These are phyloP conservation scores for Macroramphosus scolopax DNA, from an alignment of 2,797 vertebrate species.

Conservation along the genomic window DNA sequence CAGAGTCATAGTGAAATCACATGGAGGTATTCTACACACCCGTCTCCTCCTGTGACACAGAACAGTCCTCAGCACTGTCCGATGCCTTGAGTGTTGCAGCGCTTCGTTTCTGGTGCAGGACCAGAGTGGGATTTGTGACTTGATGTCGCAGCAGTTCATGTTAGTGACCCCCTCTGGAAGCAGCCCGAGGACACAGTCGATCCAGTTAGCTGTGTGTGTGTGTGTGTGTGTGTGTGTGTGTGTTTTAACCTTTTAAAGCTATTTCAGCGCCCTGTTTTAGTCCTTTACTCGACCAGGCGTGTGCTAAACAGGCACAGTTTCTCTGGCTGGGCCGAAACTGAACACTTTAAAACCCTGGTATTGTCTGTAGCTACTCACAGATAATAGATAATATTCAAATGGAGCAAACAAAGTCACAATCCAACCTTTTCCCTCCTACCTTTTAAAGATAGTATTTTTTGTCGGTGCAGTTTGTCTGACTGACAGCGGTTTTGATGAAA, in stretches of 20 bases:
- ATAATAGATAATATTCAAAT: too few species aligned
- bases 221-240: slow-evolving; percentile 2
- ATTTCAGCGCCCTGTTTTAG: too few species aligned
- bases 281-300: too few species aligned
- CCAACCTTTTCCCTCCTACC: too few species aligned
- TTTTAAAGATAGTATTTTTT: too few species aligned
- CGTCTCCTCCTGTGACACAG: slow-evolving; percentile 29
- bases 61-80: slow-evolving; percentile 18
- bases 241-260: not conserved
- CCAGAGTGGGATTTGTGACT: slow-evolving; percentile 43
- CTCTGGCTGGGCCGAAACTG: too few species aligned
- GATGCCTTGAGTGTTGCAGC: slow-evolving; percentile 27
- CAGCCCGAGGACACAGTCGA: slow-evolving; percentile 37
- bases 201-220: slow-evolving; percentile 14
- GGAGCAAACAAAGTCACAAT: too few species aligned
- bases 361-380: too few species aligned
- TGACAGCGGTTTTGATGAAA: too few species aligned
- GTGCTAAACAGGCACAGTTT: too few species aligned
- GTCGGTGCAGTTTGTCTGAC: too few species aligned
- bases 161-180: slow-evolving; percentile 33
- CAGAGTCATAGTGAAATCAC: slow-evolving; percentile 22
- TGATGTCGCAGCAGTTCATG: slow-evolving; percentile 38
- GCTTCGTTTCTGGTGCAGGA: slow-evolving; percentile 18
- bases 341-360: too few species aligned
- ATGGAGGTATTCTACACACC: slow-evolving; percentile 17